Conservation (phyloP, 1,140 invertebrate genomes). For the Drosophila aff. region DNA sequence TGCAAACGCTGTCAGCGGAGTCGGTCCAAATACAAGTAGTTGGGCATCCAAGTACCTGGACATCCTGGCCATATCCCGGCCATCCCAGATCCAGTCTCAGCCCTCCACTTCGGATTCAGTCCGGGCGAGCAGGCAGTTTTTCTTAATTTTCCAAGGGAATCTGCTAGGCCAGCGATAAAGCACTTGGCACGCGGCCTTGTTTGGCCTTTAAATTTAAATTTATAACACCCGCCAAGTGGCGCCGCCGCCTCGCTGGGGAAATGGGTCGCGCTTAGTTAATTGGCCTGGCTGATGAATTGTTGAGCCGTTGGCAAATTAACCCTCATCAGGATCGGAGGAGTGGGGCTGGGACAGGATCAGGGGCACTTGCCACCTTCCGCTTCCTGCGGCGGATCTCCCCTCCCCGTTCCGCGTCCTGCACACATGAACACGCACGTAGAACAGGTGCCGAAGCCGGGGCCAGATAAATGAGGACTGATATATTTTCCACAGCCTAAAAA, state of each 20-base stretch:
- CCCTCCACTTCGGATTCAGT: conserved; percentile 24
- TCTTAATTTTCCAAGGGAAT: conserved; percentile 58
- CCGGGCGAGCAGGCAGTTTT: conserved; percentile 26
- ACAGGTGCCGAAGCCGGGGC: conserved; percentile 15
- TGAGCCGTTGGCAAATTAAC: conserved; percentile 66
- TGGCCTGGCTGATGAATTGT: conserved; percentile 61
- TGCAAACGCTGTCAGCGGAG: conserved; percentile 69
- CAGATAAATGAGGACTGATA: conserved; percentile 38
- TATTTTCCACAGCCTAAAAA: conserved; percentile 2
- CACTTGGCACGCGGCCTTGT: conserved; percentile 45
- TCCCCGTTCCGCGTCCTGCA: conserved; percentile 7
- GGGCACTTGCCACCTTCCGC: conserved; percentile 3
- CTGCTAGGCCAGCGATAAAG: conserved; percentile 68
- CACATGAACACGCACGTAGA: conserved; percentile 47
- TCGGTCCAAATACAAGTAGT: conserved; percentile 49
- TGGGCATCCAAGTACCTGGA: conserved; percentile 25
- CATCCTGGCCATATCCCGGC: conserved; percentile 10
- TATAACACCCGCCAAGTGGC: conserved; percentile 55
- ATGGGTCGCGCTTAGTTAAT: conserved; percentile 66
- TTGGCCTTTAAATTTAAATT: conserved; percentile 83
- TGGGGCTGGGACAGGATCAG: conserved; percentile 3
- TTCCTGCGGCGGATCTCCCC: conserved; percentile 15
- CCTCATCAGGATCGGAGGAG: conserved; percentile 61
- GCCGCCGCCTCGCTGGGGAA: conserved; percentile 21
- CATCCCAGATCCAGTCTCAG: conserved; percentile 7